A percentile compares a stretch with the other conserved stretches of the same genome.
Evolutionary conservation across 2,888 invertebrate genomes (phyloP).

Genomic region (Choristoneura rosaceana): DNA sequence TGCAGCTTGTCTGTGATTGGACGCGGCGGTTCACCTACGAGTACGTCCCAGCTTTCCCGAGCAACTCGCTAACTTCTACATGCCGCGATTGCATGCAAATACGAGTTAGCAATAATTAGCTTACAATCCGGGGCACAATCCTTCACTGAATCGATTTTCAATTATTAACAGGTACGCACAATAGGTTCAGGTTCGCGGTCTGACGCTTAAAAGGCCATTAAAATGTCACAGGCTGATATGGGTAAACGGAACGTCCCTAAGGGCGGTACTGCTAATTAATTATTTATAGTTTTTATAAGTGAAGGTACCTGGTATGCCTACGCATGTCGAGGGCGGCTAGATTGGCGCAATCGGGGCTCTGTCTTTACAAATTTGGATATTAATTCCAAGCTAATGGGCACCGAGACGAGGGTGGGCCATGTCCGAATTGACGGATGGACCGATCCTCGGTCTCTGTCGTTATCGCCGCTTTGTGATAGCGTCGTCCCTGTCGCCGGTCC

Average conservation of each 20-base stretch:
- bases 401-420: slow-evolving; percentile 47
- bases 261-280: slow-evolving; percentile 67
- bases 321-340: slow-evolving; percentile 43
- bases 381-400: slow-evolving; percentile 61
- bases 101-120: slow-evolving; percentile 68
- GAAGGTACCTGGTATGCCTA: slow-evolving; percentile 47
- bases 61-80: slow-evolving; percentile 4
- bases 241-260: slow-evolving; percentile 64
- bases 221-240: slow-evolving; percentile 77
- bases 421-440: slow-evolving; percentile 47
- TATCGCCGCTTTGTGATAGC: slow-evolving; percentile 54
- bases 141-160: slow-evolving; percentile 52
- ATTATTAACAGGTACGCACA: slow-evolving; percentile 62
- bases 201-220: slow-evolving; percentile 77
- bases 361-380: slow-evolving; percentile 65
- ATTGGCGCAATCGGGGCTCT: slow-evolving; percentile 53
- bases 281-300: slow-evolving; percentile 75
- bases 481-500: slow-evolving; percentile 54
- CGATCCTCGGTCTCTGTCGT: slow-evolving; percentile 52
- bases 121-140: slow-evolving; percentile 28
- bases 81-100: slow-evolving; percentile 50
- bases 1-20: slow-evolving; percentile 68
- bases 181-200: slow-evolving; percentile 63
- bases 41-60: slow-evolving; percentile 59
- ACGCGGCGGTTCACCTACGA: slow-evolving; percentile 66